Conservation (phyloP, 2,113 vertebrate genomes). For the Notechis scutatus region DNA sequence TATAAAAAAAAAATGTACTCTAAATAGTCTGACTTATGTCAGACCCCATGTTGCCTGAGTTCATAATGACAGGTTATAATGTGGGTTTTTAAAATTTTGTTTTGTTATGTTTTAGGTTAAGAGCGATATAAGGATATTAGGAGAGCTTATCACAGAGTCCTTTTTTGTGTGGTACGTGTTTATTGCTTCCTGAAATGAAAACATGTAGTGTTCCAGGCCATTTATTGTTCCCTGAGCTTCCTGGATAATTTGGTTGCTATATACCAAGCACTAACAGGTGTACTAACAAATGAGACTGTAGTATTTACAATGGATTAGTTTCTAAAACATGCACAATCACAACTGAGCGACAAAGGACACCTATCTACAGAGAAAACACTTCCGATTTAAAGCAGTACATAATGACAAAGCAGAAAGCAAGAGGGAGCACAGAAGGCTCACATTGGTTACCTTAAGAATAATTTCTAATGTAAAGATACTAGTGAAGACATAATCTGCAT, state of each 20-base stretch:
- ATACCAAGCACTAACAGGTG: neutral
- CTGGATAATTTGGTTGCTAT: neutral
- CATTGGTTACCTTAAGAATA: conserved; percentile 92
- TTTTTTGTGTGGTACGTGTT: neutral
- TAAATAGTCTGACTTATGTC: neutral
- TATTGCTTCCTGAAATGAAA: neutral
- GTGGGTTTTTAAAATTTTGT: neutral
- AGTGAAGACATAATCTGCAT: conserved; percentile 99
- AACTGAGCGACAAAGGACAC: conserved; percentile 23
- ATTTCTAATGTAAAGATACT: conserved; percentile 99
- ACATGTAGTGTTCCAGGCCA: neutral
- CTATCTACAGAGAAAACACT: conserved; percentile 18
- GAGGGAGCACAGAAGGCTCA: conserved; percentile 53
- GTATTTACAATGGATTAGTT: conserved; percentile 9
- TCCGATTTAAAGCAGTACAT: neutral
- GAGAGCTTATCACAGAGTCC: neutral
- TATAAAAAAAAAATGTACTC: neutral
- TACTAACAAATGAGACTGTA: conserved; percentile 1
- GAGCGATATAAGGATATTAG: neutral
- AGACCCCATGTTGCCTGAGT: neutral
- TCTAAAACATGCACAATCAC: conserved; percentile 14
- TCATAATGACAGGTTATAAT: neutral
- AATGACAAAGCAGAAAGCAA: conserved; percentile 6
- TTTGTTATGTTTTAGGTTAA: neutral
- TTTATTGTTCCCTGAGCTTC: conserved; percentile 29